Evolutionary conservation across 1,140 invertebrate genomes (phyloP), one percentile per base, ranked within the genome.

Genomic region (Acromyrmex heyeri): DNA sequence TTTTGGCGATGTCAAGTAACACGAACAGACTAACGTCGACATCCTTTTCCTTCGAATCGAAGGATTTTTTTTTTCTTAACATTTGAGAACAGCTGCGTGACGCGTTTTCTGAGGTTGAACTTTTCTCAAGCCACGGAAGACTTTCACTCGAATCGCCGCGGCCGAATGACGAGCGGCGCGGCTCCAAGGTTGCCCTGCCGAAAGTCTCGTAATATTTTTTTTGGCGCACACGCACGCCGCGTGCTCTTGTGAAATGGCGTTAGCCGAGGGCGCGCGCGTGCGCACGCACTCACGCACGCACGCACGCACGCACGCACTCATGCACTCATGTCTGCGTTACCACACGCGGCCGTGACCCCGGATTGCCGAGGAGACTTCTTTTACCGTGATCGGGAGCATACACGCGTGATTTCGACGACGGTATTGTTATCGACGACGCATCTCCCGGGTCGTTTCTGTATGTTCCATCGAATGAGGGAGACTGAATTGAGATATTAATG

Each of bases 181-280:
- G 12, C 24, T 14, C 81, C 89, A 91, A 90, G 88, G 86, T 88
- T 88, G 18, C 83, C 59, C 62, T 78, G 87, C 77, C 90, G 57
- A 91, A 87, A 91, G 85, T 78, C 83, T 87, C 44, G 57, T 81
- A 75, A 85, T 82, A 87, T 90, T 55, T 16, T 57, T 34, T 34
- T 34, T 12, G 18, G 7, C n/a, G 72, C 77, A 90, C 70, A 85
- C 59, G 61, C 50, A 53, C 50, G 53, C 69, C 59, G 70, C 86
- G 53, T 88, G 88, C 61, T 90, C 86, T 90, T 82, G 86, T 86
- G 82, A 91, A 91, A 91, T 61, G 65, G 57, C 69, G 75, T 67
- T 61, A 83, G 62, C 44, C 53, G 77, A 88, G 61, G 34, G 50
- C 55, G 24, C 59, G 16, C n/a, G 57, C 1, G 6, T 8, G 30